Evolutionary conservation across 2,113 vertebrate genomes (phyloP).

Genomic region (Barbus barbus): DNA sequence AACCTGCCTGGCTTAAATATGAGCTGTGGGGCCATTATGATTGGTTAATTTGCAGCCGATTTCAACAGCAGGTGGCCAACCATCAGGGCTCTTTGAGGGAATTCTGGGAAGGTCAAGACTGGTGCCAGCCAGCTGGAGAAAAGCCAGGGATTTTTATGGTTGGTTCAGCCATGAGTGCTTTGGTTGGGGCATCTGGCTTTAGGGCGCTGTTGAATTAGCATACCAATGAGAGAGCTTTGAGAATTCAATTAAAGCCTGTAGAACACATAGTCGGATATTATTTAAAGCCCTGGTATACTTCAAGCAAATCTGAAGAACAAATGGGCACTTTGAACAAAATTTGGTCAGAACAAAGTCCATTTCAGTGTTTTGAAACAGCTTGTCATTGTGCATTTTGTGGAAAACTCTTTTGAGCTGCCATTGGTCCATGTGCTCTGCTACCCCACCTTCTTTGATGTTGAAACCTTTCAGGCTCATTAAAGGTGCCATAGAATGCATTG

Average conservation of each 20-base stretch:
- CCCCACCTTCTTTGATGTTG: not conserved
- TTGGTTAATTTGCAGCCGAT: constrained; percentile 45
- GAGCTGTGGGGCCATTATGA: constrained; percentile 21
- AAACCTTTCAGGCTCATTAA: too few species aligned
- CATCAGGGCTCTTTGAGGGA: constrained; percentile 24
- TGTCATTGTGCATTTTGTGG: not conserved
- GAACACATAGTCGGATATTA: not conserved
- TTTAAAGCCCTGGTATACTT: not conserved
- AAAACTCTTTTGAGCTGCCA: not conserved
- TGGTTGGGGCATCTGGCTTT: not conserved
- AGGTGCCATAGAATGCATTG: too few species aligned
- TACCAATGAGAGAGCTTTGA: not conserved
- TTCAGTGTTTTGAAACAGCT: not conserved
- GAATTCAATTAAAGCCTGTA: not conserved
- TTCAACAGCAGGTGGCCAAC: constrained; percentile 50
- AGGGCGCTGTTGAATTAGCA: not conserved
- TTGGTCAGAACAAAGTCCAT: not conserved
- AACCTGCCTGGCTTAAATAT: not conserved
- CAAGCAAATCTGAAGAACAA: not conserved
- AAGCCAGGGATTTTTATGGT: constrained; percentile 41
- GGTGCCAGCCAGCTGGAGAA: constrained; percentile 39
- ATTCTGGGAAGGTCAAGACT: constrained; percentile 41
- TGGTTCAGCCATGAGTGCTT: constrained; percentile 48
- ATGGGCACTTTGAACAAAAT: not conserved
- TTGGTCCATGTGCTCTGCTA: not conserved